phyloP scores from a whole-genome alignment of 2,113 vertebrate genomes.

The Cottus gobio region DNA sequence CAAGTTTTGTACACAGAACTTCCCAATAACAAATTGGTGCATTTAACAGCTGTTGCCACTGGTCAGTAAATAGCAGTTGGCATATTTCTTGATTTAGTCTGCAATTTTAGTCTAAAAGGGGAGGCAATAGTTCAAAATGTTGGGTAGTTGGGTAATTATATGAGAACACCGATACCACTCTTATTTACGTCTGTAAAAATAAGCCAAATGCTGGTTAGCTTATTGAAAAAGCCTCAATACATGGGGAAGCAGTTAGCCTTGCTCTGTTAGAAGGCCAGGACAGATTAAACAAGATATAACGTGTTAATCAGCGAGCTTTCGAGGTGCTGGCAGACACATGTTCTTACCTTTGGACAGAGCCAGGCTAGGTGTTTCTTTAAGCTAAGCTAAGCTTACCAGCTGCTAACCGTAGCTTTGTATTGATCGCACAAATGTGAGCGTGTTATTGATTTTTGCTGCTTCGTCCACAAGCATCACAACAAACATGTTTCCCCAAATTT shows the following conservation, averaged over 20 bases:
- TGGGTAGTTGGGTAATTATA: background rate
- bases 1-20: slow-evolving; percentile 7
- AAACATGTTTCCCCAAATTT: background rate
- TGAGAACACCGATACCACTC: background rate
- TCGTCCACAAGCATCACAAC: background rate
- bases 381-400: background rate
- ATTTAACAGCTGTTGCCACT: slow-evolving; percentile 17
- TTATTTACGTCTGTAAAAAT: background rate
- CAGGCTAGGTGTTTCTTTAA: background rate
- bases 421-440: background rate
- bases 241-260: background rate
- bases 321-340: too few relatives aligned
- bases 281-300: background rate
- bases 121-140: background rate
- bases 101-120: background rate
- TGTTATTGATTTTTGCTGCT: background rate
- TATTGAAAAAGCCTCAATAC: background rate
- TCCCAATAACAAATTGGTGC: slow-evolving; percentile 29
- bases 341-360: background rate
- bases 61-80: slow-evolving; percentile 27
- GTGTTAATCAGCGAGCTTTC: background rate
- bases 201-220: background rate
- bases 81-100: background rate
- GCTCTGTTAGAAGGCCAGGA: background rate
- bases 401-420: background rate